Base-by-base conservation (phyloP, 2,113 vertebrate genomes). In the Spea multiplicata region DNA sequence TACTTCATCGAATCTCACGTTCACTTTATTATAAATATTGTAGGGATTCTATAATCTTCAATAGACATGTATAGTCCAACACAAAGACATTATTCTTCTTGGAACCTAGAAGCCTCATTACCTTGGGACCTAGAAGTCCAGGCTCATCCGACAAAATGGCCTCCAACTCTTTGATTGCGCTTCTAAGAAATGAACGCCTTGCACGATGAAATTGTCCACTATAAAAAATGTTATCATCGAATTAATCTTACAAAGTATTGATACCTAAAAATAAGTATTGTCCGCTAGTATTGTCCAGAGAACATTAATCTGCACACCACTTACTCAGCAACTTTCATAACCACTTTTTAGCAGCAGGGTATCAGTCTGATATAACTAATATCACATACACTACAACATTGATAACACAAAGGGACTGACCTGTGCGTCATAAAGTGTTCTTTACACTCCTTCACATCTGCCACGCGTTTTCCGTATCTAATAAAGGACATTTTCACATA, bases 101-200 rank as follows among this genome's bases (percentile, higher is more conserved):
- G 30, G 30, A 30, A 30, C 30, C 16, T 13, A 30, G 30, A 30
- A 65, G 16, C 14, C 8, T 0, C 5, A 75, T 86, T 84, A 89
- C 96, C 95, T 97, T 98, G 50, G 96, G 96, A 81, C 95, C 96
- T 82, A 97, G 86, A 2, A 97, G 92, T 73, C 95, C 95, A 0
- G 96, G 96, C 78, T 97, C 94, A 83, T 98, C 95, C 5, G 91
- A 88, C 66, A 98, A 84, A 72, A 97, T 87, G 0, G 87, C 90
- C 46, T 83, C 88, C 70, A 98, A 86, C 84, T 98, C 96, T 82
- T 91, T 95, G 77, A 96, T 66, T 0, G 95, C 90, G 10, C 84
- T 85, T 66, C 95, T 89, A 72, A 97, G 89, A 82, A 88, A 97
- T 0, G 85, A 81, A 16, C 96, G 91, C 73, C 91, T 91, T 73